Percentiles rank a stretch among this genome's conserved stretches.
phyloP scores from a whole-genome alignment of 2,797 vertebrate genomes.

The Hyperoplus lanceolatus region DNA sequence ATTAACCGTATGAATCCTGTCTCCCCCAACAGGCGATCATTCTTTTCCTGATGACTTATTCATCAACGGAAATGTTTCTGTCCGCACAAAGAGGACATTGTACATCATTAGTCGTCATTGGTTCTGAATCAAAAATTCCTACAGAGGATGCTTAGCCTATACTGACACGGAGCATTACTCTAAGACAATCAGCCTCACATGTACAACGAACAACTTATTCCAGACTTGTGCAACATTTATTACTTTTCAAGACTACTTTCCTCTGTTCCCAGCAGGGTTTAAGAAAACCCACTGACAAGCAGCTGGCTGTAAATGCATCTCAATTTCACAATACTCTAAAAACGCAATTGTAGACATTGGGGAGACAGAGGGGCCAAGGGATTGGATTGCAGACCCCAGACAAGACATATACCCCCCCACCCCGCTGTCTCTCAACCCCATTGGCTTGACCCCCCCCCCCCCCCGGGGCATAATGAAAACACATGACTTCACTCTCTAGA shows the following conservation, averaged over 20 bases:
- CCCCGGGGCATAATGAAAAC: conserved; percentile 50
- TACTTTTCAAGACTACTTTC: conserved; percentile 59
- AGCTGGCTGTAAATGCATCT: conserved; percentile 41
- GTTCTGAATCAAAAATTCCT: background rate
- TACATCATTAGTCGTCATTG: background rate
- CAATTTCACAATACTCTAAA: conserved; percentile 43
- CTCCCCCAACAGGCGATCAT: too few relatives aligned
- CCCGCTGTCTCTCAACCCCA: background rate
- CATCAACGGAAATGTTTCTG: background rate
- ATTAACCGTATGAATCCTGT: too few relatives aligned
- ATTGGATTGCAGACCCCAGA: conserved; percentile 58
- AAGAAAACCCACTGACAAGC: conserved; percentile 34
- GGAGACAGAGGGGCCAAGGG: conserved; percentile 23
- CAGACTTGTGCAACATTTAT: conserved; percentile 34
- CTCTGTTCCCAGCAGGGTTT: conserved; percentile 32
- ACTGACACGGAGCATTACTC: conserved; percentile 9
- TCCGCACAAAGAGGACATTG: conserved; percentile 1
- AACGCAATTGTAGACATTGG: conserved; percentile 14
- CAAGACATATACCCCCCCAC: conserved; percentile 4
- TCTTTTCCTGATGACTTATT: too few relatives aligned
- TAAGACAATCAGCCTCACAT: background rate
- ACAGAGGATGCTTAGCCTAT: background rate
- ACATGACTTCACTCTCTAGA: conserved; percentile 65
- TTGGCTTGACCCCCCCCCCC: conserved; percentile 32
- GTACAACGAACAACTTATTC: conserved; percentile 22